These are phyloP conservation scores for Escarpia spicata DNA, from an alignment of 2,888 invertebrate genomes.

Conservation along the genomic window DNA sequence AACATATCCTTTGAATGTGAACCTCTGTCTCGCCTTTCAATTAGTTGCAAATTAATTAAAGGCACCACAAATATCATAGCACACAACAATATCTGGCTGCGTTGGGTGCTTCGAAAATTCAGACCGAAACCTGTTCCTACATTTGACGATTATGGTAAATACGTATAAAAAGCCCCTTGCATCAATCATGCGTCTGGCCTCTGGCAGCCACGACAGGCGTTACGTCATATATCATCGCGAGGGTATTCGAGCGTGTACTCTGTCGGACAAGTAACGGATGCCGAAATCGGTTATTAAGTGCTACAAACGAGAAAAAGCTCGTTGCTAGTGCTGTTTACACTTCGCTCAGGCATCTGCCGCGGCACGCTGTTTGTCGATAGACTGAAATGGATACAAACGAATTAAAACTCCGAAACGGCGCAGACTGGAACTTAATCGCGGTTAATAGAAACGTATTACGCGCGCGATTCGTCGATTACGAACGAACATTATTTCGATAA, in stretches of 20 bases:
- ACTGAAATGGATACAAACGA: not conserved
- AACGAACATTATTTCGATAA: not conserved
- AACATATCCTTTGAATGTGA: no score
- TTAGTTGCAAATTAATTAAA: not conserved
- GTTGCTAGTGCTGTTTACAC: not conserved
- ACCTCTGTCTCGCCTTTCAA: not conserved
- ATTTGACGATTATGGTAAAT: slow-evolving; percentile 6
- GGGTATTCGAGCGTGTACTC: not conserved
- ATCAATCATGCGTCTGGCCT: not conserved
- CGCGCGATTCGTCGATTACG: not conserved
- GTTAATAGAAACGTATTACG: not conserved
- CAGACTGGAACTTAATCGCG: not conserved
- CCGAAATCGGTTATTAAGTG: slow-evolving; percentile 16
- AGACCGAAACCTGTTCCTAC: not conserved
- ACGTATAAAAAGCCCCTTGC: not conserved
- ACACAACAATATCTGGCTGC: not conserved
- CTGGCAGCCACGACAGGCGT: not conserved
- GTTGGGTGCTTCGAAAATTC: not conserved
- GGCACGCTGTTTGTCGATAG: not conserved
- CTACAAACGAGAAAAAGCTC: slow-evolving; percentile 8
- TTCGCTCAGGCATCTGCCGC: not conserved
- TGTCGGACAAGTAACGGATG: slow-evolving; percentile 6
- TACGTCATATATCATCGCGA: not conserved
- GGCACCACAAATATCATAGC: not conserved
- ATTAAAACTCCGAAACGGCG: not conserved